Percentiles rank a stretch among this genome's conserved stretches.
Conservation (phyloP, 2,888 invertebrate species). For the Heliconius erato region DNA sequence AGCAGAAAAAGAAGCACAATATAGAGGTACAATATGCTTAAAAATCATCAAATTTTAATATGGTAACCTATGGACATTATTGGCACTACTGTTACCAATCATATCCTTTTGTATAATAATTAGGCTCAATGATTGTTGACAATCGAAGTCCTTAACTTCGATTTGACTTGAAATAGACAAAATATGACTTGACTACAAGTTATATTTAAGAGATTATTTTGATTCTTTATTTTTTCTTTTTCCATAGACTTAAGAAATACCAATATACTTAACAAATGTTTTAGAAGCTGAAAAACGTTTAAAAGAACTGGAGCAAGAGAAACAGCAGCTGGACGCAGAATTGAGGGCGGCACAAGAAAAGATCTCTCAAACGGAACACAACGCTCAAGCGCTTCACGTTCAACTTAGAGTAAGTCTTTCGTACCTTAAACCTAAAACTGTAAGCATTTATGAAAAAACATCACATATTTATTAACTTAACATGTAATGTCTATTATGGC, state of each 20-base stretch:
- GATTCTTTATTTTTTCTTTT: too few relatives aligned
- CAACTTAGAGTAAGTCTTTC: slow-evolving; percentile 69
- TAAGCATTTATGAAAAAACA: background rate
- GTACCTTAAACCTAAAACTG: background rate
- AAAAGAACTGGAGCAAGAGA: slow-evolving; percentile 89
- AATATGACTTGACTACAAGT: too few relatives aligned
- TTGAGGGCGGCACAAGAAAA: slow-evolving; percentile 89
- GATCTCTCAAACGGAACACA: slow-evolving; percentile 88
- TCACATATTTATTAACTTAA: background rate
- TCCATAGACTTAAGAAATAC: too few relatives aligned
- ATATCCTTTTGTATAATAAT: too few relatives aligned
- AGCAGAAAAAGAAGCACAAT: slow-evolving; percentile 89
- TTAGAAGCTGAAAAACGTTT: slow-evolving; percentile 90
- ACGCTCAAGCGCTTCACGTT: slow-evolving; percentile 75
- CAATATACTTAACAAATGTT: too few relatives aligned
- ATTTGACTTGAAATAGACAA: too few relatives aligned
- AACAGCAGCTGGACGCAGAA: slow-evolving; percentile 89
- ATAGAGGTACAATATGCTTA: slow-evolving; percentile 82
- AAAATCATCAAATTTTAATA: background rate
- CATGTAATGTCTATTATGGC: too few relatives aligned
- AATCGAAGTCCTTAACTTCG: too few relatives aligned
- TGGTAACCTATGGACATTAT: too few relatives aligned
- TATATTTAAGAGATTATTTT: too few relatives aligned
- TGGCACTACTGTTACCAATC: too few relatives aligned
- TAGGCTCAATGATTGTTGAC: too few relatives aligned